Evolutionary conservation across 2,888 invertebrate genomes (phyloP).

Genomic region (Acholoe squamosa): DNA sequence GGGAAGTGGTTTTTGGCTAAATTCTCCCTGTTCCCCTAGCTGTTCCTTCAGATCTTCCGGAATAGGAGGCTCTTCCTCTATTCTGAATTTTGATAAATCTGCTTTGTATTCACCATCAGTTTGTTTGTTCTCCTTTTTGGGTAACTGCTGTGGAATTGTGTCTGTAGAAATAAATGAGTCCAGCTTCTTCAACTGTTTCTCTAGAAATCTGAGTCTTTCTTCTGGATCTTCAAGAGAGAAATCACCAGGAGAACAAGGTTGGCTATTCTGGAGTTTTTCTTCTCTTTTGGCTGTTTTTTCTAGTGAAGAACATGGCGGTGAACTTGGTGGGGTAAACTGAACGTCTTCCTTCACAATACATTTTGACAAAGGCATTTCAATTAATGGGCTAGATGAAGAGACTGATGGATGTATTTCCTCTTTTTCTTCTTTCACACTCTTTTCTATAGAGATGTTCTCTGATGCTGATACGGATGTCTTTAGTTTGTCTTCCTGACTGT

Average conservation of each 20-base stretch:
- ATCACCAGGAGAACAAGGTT: background rate
- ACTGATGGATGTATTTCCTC: background rate
- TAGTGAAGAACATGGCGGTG: background rate
- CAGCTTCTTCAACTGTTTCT: background rate
- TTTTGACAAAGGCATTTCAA: too few relatives aligned
- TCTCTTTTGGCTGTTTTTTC: background rate
- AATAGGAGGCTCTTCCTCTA: background rate
- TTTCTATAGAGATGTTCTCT: too few relatives aligned
- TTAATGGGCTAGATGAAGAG: background rate
- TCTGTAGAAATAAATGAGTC: background rate
- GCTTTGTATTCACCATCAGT: constrained; percentile 4
- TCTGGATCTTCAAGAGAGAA: background rate
- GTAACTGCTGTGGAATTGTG: background rate
- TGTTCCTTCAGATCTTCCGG: constrained; percentile 2
- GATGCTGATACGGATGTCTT: too few relatives aligned
- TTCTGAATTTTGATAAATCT: constrained; percentile 5
- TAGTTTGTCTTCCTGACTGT: too few relatives aligned
- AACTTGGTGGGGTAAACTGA: background rate
- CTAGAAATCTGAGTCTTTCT: background rate
- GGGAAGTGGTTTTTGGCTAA: background rate
- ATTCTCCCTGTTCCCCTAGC: background rate
- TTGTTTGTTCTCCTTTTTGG: background rate
- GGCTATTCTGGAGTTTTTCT: background rate
- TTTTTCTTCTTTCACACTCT: background rate
- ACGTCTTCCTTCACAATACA: background rate